Conservation (phyloP, 92 coral and sea anemone species). For the Parazoanthus atlanticus region DNA sequence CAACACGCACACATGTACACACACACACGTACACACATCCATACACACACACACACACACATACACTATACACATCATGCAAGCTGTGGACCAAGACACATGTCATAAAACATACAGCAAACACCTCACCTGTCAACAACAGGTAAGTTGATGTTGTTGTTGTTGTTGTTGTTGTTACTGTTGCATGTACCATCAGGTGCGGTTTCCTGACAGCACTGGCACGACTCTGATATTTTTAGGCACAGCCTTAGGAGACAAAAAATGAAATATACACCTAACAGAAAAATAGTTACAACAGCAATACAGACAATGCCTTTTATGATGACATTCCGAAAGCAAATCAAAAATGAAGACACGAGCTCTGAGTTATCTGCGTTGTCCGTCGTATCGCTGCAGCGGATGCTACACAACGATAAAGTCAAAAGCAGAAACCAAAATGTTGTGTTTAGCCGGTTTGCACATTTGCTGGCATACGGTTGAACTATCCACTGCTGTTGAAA, state of each 20-base stretch:
- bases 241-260: neutral
- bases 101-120: too few species aligned
- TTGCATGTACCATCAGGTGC: neutral
- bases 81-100: too few species aligned
- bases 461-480: neutral
- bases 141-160: too few species aligned
- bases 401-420: slow-evolving; percentile 4
- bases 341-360: slow-evolving; percentile 15
- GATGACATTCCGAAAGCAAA: neutral
- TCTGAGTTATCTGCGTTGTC: slow-evolving; percentile 5
- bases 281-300: neutral
- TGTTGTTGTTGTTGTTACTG: too few species aligned
- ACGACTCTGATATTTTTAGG: neutral
- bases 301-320: neutral
- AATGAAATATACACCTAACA: neutral
- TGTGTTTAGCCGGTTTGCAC: neutral
- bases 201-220: neutral
- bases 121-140: too few species aligned
- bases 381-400: slow-evolving; percentile 27
- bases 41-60: too few species aligned
- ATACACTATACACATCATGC: too few species aligned
- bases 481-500: slow-evolving; percentile 1
- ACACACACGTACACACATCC: too few species aligned
- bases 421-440: neutral
- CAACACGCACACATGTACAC: too few species aligned